A percentile compares a stretch with the other conserved stretches of the same genome.
Conservation (phyloP, 2,888 invertebrate genomes). For the Neoitamus cyanurus region DNA sequence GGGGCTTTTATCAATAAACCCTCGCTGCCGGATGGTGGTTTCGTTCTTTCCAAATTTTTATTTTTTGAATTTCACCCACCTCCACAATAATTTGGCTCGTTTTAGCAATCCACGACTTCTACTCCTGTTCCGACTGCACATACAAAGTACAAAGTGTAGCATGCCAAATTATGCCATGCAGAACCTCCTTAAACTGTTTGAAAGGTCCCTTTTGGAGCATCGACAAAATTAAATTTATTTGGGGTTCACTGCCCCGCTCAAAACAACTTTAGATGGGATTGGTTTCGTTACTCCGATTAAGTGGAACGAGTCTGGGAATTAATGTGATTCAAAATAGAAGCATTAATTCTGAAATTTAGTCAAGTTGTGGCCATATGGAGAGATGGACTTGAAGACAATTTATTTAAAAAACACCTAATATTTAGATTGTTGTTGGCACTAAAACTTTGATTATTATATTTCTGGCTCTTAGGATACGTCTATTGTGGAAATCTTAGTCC, state of each 20-base stretch:
- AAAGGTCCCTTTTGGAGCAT: background rate
- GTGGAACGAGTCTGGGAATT: too few species aligned
- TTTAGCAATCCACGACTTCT: background rate
- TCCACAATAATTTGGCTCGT: conserved; percentile 34
- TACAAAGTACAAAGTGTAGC: too few species aligned
- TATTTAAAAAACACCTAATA: too few species aligned
- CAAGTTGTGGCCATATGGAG: too few species aligned
- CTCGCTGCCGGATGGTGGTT: conserved; percentile 12
- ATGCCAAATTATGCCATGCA: background rate
- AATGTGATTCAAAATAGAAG: too few species aligned
- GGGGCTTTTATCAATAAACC: conserved; percentile 40
- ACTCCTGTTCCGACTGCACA: background rate
- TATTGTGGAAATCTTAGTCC: too few species aligned
- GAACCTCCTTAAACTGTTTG: background rate
- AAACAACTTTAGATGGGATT: background rate
- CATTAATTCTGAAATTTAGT: too few species aligned
- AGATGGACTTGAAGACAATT: too few species aligned
- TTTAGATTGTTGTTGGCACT: too few species aligned
- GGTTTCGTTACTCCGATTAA: too few species aligned
- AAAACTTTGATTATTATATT: too few species aligned
- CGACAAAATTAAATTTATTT: background rate
- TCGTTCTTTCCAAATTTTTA: conserved; percentile 24
- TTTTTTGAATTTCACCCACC: conserved; percentile 4
- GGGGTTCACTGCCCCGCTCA: background rate
- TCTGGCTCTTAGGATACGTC: too few species aligned